Conservation (phyloP, 2,888 invertebrate species). For the Erebia palarica region DNA sequence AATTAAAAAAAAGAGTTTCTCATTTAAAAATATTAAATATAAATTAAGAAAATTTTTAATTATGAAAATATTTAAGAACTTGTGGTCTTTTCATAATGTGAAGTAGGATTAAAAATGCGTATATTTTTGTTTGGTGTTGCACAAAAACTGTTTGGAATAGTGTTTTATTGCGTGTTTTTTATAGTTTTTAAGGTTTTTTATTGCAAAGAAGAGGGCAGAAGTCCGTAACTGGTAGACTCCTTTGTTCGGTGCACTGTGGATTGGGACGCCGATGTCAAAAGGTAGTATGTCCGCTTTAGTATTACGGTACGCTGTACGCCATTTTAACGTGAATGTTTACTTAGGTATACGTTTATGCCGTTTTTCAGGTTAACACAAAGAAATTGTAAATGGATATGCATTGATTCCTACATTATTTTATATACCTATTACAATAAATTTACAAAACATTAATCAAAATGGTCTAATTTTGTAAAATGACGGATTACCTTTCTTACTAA, state of each 20-base stretch:
- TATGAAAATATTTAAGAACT: not conserved
- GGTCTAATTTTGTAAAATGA: no score
- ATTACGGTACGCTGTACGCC: constrained; percentile 12
- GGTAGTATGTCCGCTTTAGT: constrained; percentile 51
- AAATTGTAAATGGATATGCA: not conserved
- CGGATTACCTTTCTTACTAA: no score
- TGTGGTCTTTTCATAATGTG: constrained; percentile 20
- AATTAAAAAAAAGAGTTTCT: constrained; percentile 41
- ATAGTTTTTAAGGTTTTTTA: constrained; percentile 35
- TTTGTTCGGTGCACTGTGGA: constrained; percentile 60
- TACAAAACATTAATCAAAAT: no score
- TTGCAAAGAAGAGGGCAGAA: constrained; percentile 40
- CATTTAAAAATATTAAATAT: constrained; percentile 39
- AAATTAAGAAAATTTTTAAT: not conserved
- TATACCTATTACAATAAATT: no score
- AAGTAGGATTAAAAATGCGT: not conserved
- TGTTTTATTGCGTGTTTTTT: constrained; percentile 33
- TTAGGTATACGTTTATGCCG: not conserved
- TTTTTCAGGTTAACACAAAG: not conserved
- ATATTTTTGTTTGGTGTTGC: not conserved
- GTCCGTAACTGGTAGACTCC: constrained; percentile 38
- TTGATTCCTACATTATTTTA: no score
- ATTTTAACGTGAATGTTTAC: constrained; percentile 21
- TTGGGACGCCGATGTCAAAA: constrained; percentile 48
- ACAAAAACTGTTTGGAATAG: constrained; percentile 14